Base-by-base conservation (phyloP, 2,888 invertebrate species). In the Drosophila recens region DNA sequence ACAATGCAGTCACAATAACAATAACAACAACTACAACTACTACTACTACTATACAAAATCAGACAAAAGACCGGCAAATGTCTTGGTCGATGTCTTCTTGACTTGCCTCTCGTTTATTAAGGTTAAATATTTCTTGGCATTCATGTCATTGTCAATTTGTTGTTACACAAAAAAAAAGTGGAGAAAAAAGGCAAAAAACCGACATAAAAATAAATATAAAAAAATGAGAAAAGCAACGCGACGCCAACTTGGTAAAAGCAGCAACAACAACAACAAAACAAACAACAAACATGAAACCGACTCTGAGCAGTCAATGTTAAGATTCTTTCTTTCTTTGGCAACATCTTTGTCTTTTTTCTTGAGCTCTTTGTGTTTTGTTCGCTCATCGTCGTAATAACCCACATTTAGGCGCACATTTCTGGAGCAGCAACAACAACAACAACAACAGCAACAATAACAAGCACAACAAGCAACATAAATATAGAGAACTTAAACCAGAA, bases 91-190 rank as follows among this genome's bases (percentile, higher is more conserved):
- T 75, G 80, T 64, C 70, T 63, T 58, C 53, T 68, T 17, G 38
- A 34, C 42, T 36, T 59, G 65, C 59, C 53, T 30, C 33, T 68
- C 85, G 74, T 85, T 89, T 89, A 87, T 87, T 87, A 87, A 87
- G 86, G 86, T 87, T 90, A 87, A 87, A 89, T 85, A 88, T 90
- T 87, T 89, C 87, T 87, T 72, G 73, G 71, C 84, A 84, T 84
- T 86, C 89, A 88, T 87, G 89, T 90, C 90, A 87, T 88, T 90
- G 87, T 87, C 90, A 87, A 87, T 86, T 88, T 83, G 78, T 86
- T 88, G 78, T 86, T 82, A 83, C 82, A 88, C 77, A 79, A 83
- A 71, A 81, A 73, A 73, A 57, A 38, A 40, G 27, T 30, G 42
- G 34, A 64, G 11, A 66, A 56, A 13, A 49, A 53, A 43, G 33